These are phyloP conservation scores for Drosophila nikananu DNA, from an alignment of 1,140 invertebrate species.

Conservation along the genomic window DNA sequence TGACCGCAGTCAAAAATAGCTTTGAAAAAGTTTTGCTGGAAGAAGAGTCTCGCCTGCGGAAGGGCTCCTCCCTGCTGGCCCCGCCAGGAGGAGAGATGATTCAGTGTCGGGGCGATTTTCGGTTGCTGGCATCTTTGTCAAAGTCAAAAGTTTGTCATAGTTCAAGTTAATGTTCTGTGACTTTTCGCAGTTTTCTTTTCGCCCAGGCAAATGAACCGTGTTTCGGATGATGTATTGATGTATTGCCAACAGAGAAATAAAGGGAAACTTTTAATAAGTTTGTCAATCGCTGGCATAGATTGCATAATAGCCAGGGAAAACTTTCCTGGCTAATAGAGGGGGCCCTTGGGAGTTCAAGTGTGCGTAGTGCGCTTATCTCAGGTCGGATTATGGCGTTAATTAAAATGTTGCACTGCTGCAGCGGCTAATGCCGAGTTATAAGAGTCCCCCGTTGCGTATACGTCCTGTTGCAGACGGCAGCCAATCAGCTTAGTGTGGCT, in stretches of 20 bases:
- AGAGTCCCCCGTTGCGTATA: slow-evolving; percentile 52
- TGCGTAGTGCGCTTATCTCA: not conserved
- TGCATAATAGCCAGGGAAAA: slow-evolving; percentile 38
- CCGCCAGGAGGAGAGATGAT: slow-evolving; percentile 10
- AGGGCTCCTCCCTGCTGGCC: not conserved
- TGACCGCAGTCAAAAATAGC: slow-evolving; percentile 83
- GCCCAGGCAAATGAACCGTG: slow-evolving; percentile 72
- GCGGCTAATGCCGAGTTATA: slow-evolving; percentile 55
- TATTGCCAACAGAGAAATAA: slow-evolving; percentile 48
- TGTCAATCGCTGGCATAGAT: slow-evolving; percentile 60
- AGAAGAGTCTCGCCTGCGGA: slow-evolving; percentile 37
- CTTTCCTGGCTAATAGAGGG: slow-evolving; percentile 26
- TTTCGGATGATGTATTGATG: slow-evolving; percentile 63
- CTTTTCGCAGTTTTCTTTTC: slow-evolving; percentile 70
- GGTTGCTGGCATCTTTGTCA: slow-evolving; percentile 68
- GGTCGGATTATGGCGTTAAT: slow-evolving; percentile 47
- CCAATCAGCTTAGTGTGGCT: slow-evolving; percentile 76
- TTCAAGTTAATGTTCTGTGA: slow-evolving; percentile 84
- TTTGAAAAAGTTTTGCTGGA: slow-evolving; percentile 70
- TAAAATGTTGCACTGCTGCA: slow-evolving; percentile 69
- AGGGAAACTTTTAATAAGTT: slow-evolving; percentile 75
- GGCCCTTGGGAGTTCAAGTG: no score
- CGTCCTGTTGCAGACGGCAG: slow-evolving; percentile 49
- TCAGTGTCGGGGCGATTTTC: slow-evolving; percentile 51
- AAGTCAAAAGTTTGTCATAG: slow-evolving; percentile 82